Evolutionary conservation across 2,797 vertebrate species (phyloP), one percentile per base, ranked within the genome.

Genomic region (Sebastes baramenuke): DNA sequence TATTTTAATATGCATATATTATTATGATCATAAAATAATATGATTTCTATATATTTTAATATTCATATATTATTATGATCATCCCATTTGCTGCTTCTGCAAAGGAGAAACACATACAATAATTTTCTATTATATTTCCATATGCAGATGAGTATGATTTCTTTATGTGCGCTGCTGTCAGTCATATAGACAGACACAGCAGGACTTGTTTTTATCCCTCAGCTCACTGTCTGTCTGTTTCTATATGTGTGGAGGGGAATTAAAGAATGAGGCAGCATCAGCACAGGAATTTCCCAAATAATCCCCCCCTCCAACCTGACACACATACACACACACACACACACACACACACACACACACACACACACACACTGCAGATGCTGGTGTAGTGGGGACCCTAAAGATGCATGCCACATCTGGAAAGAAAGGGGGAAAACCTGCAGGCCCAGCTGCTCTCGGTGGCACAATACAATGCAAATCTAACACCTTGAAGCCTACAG

Each of bases 231-330:
- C 46, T 49, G 46, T 46, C 69, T 64, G 68, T 14, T 68, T 59
- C 49, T 58, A 16, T 10, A 42, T 61, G 25, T 38, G 61, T 72
- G 66, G 59, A 27, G 46, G 65, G 62, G 62, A 61, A 70, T 24
- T n/a, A 55, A 69, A 77, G 65, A 84, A 32, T 49, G 64, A 81
- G 77, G 72, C 72, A 83, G 62, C 46, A 25, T 70, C 64, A 80
- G 67, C 59, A 25, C 62, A 78, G 83, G 90, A 87, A 87, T 87
- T 75, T 81, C 83, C 83, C 52, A 79, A 62, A 71, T 62, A 61
- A 25, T 16, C 38, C 25, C 67, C n/a, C 25, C 67, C 18, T 64
- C 6, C 5, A 24, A 9, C 13, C 11, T 5, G 8, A n/a, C 62
- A 27, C 52, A 34, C 25, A 24, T 29, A 60, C 46, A 55, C 30